Base-by-base conservation (phyloP, 2,113 vertebrate species). In the Gavialis gangeticus region DNA sequence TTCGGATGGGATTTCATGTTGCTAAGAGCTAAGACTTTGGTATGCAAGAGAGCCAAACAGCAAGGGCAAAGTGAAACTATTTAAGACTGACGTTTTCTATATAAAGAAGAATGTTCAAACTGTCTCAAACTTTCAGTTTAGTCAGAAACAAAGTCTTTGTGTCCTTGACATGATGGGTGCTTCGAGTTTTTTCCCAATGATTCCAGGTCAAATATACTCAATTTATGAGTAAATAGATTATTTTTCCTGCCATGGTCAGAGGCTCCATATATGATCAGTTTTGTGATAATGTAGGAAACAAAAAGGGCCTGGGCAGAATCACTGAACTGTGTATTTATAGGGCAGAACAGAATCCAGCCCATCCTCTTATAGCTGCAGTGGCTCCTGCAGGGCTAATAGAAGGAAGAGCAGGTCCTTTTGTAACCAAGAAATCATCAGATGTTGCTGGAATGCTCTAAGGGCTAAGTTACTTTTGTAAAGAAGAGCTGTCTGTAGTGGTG, bases 1-100 rank as follows among this genome's bases (percentile, higher is more conserved):
- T 97, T 98, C 95, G 86, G 94, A 97, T 97, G 95, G 93, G 95
- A 94, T 98, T 98, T 98, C 97, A 77, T 37, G 96, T 98, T 97
- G 94, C 97, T 96, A 94, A 97, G 97, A 97, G 95, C 97, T 97
- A 95, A 93, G 60, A 85, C 94, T 97, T 97, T 93, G 95, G 97
- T 93, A 97, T 97, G 96, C 94, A 93, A 37, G 66, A 89, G 82
- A 95, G 67, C 90, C 94, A 95, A 96, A 96, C 85, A 92, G 87
- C 94, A 92, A 96, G 91, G 94, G 93, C 94, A 96, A 95, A 92
- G 95, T 94, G 90, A 90, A 97, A 95, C 92, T 97, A 95, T 94
- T 96, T 97, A 91, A 94, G 94, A 25, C 75, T 93, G 93, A 94
- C 94, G 84, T 96, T 94, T 97, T 82, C 82, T 96, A 73, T 97